Evolutionary conservation across 2,888 invertebrate species (phyloP).

Genomic region (Monopis laevigella): DNA sequence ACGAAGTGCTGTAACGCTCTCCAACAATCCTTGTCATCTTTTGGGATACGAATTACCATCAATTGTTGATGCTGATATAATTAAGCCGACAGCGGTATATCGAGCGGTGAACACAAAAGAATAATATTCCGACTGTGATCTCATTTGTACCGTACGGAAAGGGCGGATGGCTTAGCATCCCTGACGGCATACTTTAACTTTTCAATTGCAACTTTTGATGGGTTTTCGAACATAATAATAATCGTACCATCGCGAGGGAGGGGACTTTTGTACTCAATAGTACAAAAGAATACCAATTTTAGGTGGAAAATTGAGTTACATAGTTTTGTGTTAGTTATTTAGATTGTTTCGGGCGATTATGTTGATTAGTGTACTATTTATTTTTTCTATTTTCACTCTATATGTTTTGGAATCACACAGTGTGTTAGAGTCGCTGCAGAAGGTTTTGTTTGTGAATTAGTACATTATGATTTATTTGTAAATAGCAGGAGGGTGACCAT

Average conservation of each 20-base stretch:
- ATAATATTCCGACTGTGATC: constrained; percentile 49
- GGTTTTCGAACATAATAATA: constrained; percentile 67
- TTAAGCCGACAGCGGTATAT: constrained; percentile 27
- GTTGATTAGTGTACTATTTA: too few species aligned
- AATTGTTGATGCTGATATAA: constrained; percentile 21
- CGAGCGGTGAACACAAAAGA: constrained; percentile 44
- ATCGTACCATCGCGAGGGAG: constrained; percentile 50
- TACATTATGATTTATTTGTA: too few species aligned
- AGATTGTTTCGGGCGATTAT: constrained; percentile 24
- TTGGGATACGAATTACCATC: not conserved
- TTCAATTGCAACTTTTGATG: constrained; percentile 69
- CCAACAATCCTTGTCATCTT: not conserved
- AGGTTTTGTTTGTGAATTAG: too few species aligned
- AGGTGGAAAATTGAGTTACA: constrained; percentile 60
- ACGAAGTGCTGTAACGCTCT: too few species aligned
- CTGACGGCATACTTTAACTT: constrained; percentile 65
- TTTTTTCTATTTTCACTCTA: too few species aligned
- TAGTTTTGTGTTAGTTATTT: constrained; percentile 43
- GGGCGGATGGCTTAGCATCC: constrained; percentile 49
- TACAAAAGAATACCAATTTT: constrained; percentile 63
- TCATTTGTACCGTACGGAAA: constrained; percentile 53
- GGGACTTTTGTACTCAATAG: constrained; percentile 53
- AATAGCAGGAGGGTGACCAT: too few species aligned
- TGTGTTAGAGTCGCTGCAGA: too few species aligned
- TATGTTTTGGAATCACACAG: too few species aligned